Percentiles rank a stretch among this genome's conserved stretches.
Conservation (phyloP, 2,888 invertebrate species). For the Drosophila atripex region DNA sequence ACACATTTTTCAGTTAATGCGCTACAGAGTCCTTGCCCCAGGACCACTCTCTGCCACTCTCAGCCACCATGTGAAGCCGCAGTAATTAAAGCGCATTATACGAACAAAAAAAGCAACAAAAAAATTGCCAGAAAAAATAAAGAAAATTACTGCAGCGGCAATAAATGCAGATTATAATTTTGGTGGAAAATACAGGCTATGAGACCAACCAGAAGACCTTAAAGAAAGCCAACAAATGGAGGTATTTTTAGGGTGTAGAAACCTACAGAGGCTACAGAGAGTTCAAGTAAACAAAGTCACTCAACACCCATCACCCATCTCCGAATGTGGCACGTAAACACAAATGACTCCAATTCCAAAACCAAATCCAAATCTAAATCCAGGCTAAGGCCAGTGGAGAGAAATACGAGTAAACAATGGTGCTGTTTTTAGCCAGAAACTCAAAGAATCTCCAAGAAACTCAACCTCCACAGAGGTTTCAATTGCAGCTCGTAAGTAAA, state of each 20-base stretch:
- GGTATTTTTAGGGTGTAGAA: neutral
- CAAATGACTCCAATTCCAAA: constrained; percentile 1
- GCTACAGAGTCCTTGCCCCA: constrained; percentile 16
- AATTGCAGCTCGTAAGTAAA: constrained; percentile 31
- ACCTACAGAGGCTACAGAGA: constrained; percentile 2
- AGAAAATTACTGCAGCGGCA: constrained; percentile 44
- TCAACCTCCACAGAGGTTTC: constrained; percentile 39
- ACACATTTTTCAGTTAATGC: constrained; percentile 59
- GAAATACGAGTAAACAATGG: constrained; percentile 43
- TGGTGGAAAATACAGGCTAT: constrained; percentile 16
- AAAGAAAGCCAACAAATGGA: neutral
- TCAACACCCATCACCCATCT: no score
- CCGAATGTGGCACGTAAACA: constrained; percentile 45
- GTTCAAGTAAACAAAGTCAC: constrained; percentile 30
- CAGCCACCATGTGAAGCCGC: constrained; percentile 41
- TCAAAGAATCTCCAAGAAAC: constrained; percentile 25
- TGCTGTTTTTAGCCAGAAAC: constrained; percentile 31
- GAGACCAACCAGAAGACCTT: no score
- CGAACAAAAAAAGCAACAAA: neutral
- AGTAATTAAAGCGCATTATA: constrained; percentile 75
- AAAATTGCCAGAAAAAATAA: constrained; percentile 1
- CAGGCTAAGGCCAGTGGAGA: constrained; percentile 40
- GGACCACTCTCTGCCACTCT: neutral
- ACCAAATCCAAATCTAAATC: neutral
- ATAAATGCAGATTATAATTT: constrained; percentile 38